Percentiles rank a stretch among this genome's conserved stretches.
Evolutionary conservation across 2,113 vertebrate species (phyloP).

Genomic region (Pedetes capensis): DNA sequence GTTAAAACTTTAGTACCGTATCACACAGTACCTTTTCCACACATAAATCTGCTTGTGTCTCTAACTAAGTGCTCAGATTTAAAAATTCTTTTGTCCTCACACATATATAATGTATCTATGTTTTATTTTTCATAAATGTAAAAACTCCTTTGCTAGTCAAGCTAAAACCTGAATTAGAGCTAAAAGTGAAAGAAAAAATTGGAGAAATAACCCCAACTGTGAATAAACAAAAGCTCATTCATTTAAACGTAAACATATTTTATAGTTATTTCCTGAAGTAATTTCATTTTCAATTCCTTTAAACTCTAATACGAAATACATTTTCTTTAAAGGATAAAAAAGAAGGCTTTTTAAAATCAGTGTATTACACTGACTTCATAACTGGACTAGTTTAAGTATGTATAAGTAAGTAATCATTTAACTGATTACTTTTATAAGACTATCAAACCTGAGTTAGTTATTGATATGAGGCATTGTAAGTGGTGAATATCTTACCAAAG

Average conservation of each 20-base stretch:
- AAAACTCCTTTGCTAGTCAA: conserved; percentile 64
- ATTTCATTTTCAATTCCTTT: conserved; percentile 71
- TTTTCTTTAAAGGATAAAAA: conserved; percentile 69
- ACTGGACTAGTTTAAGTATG: conserved; percentile 67
- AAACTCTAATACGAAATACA: conserved; percentile 57
- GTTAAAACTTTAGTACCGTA: conserved; percentile 86
- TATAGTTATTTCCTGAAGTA: conserved; percentile 64
- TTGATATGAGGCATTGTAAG: conserved; percentile 56
- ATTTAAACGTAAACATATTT: conserved; percentile 70
- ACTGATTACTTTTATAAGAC: conserved; percentile 72
- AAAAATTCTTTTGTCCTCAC: conserved; percentile 69
- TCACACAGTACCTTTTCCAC: conserved; percentile 77
- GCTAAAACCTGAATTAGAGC: conserved; percentile 67
- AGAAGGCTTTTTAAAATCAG: conserved; percentile 64
- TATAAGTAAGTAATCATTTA: conserved; percentile 66
- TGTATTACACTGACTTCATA: conserved; percentile 62
- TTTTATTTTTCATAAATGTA: conserved; percentile 60
- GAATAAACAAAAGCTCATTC: conserved; percentile 63
- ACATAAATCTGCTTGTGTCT: conserved; percentile 74
- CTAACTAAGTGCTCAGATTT: conserved; percentile 72
- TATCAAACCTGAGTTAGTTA: conserved; percentile 64
- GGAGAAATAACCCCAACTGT: conserved; percentile 38
- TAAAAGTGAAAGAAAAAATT: conserved; percentile 65
- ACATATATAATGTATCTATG: conserved; percentile 57
- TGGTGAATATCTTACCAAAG: conserved; percentile 31